Percentiles rank a stretch among this genome's conserved stretches.
phyloP scores from a whole-genome alignment of 2,113 vertebrate genomes.

The Equus przewalskii region DNA sequence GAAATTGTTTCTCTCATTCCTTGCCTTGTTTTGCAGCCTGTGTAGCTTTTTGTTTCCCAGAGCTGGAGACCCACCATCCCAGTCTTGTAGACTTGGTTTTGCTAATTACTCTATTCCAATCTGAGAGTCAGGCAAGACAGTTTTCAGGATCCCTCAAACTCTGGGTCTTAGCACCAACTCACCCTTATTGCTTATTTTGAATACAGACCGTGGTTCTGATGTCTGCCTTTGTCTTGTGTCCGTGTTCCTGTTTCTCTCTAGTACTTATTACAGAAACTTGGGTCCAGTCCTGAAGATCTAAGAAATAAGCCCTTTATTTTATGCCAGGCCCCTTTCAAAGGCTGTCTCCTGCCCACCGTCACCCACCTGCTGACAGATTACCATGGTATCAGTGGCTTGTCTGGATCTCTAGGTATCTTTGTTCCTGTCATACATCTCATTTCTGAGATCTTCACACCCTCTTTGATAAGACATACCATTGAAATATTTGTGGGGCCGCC shows the following conservation, averaged over 20 bases:
- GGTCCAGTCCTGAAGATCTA: background rate
- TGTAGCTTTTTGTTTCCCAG: background rate
- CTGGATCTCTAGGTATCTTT: background rate
- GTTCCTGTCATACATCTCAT: background rate
- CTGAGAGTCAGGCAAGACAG: background rate
- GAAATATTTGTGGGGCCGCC: background rate
- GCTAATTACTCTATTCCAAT: background rate
- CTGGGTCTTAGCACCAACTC: background rate
- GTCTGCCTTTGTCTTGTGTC: background rate
- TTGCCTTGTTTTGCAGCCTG: background rate
- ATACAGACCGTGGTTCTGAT: background rate
- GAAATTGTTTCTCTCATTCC: background rate
- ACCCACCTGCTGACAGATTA: too few relatives aligned
- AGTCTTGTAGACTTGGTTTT: background rate
- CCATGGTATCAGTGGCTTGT: accelerated
- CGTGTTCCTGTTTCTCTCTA: background rate
- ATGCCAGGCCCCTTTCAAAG: background rate
- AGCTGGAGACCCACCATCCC: background rate
- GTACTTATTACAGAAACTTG: background rate
- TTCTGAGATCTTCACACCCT: background rate
- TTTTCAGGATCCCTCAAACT: background rate
- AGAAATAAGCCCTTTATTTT: background rate
- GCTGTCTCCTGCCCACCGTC: too few relatives aligned
- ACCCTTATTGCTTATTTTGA: background rate
- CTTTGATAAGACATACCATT: background rate